A percentile compares a stretch with the other conserved stretches of the same genome.
phyloP scores from a whole-genome alignment of 64 coral and sea anemone species.

The Anthopleura sola region DNA sequence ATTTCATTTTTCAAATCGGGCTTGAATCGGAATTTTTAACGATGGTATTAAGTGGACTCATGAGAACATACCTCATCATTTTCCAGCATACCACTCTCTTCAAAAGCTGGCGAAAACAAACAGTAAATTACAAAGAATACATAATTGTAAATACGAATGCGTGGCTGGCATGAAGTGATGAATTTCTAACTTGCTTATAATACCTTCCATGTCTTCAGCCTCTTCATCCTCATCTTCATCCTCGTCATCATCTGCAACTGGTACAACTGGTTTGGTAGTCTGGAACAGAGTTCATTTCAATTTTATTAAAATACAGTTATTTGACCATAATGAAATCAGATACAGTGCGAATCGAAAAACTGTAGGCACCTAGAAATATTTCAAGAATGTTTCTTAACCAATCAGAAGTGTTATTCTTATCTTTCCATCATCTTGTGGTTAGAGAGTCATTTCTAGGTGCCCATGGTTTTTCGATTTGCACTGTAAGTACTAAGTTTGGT shows the following conservation, averaged over 20 bases:
- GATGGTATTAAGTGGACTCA: not conserved
- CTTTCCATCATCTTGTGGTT: too few relatives aligned
- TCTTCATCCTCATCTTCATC: constrained; percentile 85
- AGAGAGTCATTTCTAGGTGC: too few relatives aligned
- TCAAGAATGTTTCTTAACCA: too few relatives aligned
- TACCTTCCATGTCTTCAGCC: constrained; percentile 95
- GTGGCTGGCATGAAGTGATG: too few relatives aligned
- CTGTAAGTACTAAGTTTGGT: not conserved
- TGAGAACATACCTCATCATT: constrained; percentile 79
- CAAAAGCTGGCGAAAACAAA: constrained; percentile 70
- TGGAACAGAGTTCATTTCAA: too few relatives aligned
- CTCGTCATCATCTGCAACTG: constrained; percentile 65
- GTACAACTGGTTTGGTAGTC: constrained; percentile 45
- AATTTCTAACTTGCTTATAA: not conserved
- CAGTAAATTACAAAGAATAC: not conserved
- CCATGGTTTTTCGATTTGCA: too few relatives aligned
- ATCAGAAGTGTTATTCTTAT: too few relatives aligned
- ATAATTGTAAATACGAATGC: not conserved
- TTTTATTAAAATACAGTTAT: not conserved
- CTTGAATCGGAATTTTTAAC: too few relatives aligned
- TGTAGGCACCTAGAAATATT: too few relatives aligned
- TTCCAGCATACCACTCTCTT: constrained; percentile 97
- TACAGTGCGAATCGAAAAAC: too few relatives aligned
- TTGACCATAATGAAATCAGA: too few relatives aligned
- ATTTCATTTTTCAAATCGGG: too few relatives aligned